Conservation (phyloP, 2,888 invertebrate genomes). For the Eupithecia subfuscata region DNA sequence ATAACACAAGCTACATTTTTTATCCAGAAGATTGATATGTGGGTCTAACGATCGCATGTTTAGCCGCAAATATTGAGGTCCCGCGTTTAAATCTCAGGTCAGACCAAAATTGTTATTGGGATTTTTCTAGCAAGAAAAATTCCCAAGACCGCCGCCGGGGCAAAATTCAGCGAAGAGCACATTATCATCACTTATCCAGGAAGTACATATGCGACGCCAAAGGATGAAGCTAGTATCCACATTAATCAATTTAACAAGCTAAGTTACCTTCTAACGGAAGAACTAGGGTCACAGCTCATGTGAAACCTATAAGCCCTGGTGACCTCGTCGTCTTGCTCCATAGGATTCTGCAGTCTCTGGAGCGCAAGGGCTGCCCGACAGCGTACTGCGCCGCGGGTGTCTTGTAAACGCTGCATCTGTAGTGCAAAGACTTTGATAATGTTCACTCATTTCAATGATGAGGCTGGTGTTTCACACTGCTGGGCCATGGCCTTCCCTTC, state of each 20-base stretch:
- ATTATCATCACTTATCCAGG: no score
- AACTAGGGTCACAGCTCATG: constrained; percentile 89
- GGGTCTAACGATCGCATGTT: no score
- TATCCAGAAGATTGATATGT: no score
- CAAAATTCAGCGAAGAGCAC: no score
- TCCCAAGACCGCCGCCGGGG: no score
- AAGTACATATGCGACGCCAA: no score
- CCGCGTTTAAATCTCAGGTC: no score
- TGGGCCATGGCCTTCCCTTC: not conserved
- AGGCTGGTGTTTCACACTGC: not conserved
- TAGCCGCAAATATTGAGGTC: no score
- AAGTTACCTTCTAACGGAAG: constrained; percentile 86
- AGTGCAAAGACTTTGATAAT: not conserved
- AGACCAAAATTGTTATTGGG: no score
- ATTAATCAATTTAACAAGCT: not conserved
- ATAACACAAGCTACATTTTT: no score
- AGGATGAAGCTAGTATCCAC: no score
- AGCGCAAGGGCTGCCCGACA: constrained; percentile 91
- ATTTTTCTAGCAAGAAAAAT: no score
- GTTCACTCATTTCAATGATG: not conserved
- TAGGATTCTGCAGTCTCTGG: constrained; percentile 91
- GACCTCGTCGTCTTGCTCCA: constrained; percentile 89
- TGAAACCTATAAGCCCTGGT: constrained; percentile 89
- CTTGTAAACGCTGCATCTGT: constrained; percentile 83
- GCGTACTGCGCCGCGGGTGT: constrained; percentile 89